Percentiles rank a stretch among this genome's conserved stretches.
Conservation (phyloP, 2,888 invertebrate species). For the Lissocephala sabroskyi region DNA sequence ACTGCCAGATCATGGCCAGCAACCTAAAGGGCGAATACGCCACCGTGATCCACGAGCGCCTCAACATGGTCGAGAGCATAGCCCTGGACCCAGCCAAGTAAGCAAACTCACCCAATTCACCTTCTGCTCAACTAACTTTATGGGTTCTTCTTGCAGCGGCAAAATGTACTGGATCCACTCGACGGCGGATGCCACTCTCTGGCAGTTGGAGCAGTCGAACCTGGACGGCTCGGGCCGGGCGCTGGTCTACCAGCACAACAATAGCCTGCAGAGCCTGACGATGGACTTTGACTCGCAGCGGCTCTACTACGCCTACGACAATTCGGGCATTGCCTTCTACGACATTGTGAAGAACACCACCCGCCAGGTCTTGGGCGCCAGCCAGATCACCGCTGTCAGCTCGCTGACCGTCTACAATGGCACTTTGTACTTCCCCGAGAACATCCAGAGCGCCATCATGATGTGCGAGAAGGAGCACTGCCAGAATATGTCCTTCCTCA, state of each 20-base stretch:
- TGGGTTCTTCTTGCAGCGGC: constrained; percentile 69
- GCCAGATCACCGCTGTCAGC: constrained; percentile 69
- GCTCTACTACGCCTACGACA: constrained; percentile 81
- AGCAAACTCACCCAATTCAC: constrained; percentile 13
- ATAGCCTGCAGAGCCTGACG: constrained; percentile 75
- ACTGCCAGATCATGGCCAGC: constrained; percentile 78
- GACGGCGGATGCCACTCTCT: constrained; percentile 61
- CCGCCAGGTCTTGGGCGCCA: constrained; percentile 59
- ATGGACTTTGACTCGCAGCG: constrained; percentile 76
- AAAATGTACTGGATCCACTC: constrained; percentile 76
- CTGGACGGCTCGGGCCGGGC: constrained; percentile 78
- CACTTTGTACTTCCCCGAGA: constrained; percentile 80
- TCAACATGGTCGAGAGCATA: constrained; percentile 77
- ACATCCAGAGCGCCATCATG: constrained; percentile 77
- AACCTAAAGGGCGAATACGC: constrained; percentile 83
- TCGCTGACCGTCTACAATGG: constrained; percentile 80
- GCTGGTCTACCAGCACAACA: constrained; percentile 54
- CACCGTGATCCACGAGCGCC: constrained; percentile 70
- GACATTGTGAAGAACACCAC: constrained; percentile 73
- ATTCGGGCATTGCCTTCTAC: constrained; percentile 76
- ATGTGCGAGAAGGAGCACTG: constrained; percentile 77
- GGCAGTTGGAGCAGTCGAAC: constrained; percentile 76
- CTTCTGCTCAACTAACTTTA: too few species aligned
- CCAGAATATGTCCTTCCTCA: constrained; percentile 70
- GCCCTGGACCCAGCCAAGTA: constrained; percentile 80